These are phyloP conservation scores for Macaria liturata DNA, from an alignment of 2,888 invertebrate genomes.

Conservation along the genomic window DNA sequence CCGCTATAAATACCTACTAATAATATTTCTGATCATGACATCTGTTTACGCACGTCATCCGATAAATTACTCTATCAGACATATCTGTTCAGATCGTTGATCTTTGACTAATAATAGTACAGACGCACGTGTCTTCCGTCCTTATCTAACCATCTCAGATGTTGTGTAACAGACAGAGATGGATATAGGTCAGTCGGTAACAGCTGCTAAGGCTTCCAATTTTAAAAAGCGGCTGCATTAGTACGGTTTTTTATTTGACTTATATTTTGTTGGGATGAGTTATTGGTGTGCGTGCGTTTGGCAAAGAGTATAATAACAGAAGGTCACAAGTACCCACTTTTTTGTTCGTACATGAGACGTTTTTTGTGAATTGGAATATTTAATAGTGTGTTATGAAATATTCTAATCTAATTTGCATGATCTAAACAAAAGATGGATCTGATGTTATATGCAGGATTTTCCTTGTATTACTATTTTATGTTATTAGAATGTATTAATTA, in stretches of 20 bases:
- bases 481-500: too few relatives aligned
- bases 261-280: conserved; percentile 15
- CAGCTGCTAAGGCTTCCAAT: conserved; percentile 1
- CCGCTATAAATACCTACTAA: conserved; percentile 5
- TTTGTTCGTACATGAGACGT: too few relatives aligned
- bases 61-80: conserved; percentile 16
- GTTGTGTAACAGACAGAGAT: conserved; percentile 3
- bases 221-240: conserved; percentile 17
- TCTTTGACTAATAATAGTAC: conserved; percentile 24
- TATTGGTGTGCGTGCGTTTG: conserved; percentile 10
- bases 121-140: conserved; percentile 17
- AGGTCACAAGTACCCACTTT: not conserved
- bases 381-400: too few relatives aligned
- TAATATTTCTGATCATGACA: conserved; percentile 16
- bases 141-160: not conserved
- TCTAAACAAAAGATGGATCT: too few relatives aligned
- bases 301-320: conserved; percentile 16
- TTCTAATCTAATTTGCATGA: too few relatives aligned
- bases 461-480: too few relatives aligned
- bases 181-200: not conserved
- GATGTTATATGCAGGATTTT: too few relatives aligned
- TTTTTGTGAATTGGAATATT: too few relatives aligned
- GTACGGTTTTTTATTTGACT: conserved; percentile 21
- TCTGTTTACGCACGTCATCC: conserved; percentile 17
- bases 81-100: conserved; percentile 25